Base-by-base conservation (phyloP, 2,797 vertebrate species). In the Cuculus canorus region DNA sequence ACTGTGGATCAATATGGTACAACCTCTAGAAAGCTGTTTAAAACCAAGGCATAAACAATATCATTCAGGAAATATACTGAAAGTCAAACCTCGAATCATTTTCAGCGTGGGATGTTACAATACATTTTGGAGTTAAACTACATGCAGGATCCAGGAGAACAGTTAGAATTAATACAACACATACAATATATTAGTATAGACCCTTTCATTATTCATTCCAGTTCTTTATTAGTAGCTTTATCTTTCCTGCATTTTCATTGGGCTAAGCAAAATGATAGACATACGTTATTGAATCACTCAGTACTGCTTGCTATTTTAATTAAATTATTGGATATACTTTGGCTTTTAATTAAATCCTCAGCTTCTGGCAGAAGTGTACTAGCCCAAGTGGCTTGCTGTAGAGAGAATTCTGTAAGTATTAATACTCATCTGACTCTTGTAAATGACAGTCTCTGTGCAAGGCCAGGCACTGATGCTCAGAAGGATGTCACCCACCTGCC, bases 271-370 rank as follows among this genome's bases (percentile, higher is more conserved):
- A 95, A 82, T 43, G 78, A 68, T 50, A 84, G 25, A 73, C 68
- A 85, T 86, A 69, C 82, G 82, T 90, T 93, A 93, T 96, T 91
- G 96, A 92, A 92, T 78, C 90, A 61, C 59, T 82, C 32, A 11
- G 33, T 91, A 82, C 88, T 97, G 91, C 89, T 94, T 97, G 54
- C 70, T 96, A 14, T 82, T 97, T 95, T 97, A 95, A 97, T 97
- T 96, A 95, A 93, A 75, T 96, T 96, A 88, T 87, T 94, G 96
- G 57, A 65, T 95, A 89, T 52, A 30, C 68, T 92, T 97, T 54
- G 70, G 75, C 71, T 88, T 97, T 96, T 97, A 96, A 95, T 97
- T 97, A 97, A 97, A 96, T 95, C 47, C 11, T 89, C 45, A 85
- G 63, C 90, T 97, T 96, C 95, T 92, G 85, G 83, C 77, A 82